Conservation (phyloP, 2,888 invertebrate species). For the Stenotaenia linearis region DNA sequence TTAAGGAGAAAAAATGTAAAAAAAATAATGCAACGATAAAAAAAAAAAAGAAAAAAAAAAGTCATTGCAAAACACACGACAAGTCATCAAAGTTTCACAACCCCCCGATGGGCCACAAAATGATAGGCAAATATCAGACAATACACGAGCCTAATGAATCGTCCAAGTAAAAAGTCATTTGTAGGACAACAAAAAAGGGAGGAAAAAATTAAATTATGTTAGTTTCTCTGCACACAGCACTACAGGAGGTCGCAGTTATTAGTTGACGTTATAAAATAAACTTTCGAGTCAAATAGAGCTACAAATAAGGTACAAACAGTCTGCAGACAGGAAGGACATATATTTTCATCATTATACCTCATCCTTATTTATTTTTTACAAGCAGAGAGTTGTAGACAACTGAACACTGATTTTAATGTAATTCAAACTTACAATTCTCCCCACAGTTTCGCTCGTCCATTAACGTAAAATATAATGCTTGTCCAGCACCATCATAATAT, state of each 20-base stretch:
- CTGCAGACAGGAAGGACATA: background rate
- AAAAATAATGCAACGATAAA: no score
- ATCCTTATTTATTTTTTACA: background rate
- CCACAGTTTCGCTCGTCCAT: background rate
- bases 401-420: background rate
- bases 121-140: slow-evolving; percentile 19
- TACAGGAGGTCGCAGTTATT: background rate
- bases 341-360: background rate
- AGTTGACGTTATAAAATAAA: background rate
- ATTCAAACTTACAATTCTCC: background rate
- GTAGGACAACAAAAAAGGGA: background rate
- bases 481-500: slow-evolving; percentile 17
- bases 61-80: background rate
- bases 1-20: background rate
- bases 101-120: background rate
- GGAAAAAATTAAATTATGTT: background rate
- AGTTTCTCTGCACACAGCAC: background rate
- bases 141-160: background rate
- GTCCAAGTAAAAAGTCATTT: background rate
- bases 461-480: slow-evolving; percentile 7
- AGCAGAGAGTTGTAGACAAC: no score
- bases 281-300: background rate
- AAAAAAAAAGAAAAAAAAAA: background rate
- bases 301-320: background rate
- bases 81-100: background rate